Conservation (phyloP, 2,888 invertebrate species). For the Gortyna flavago region DNA sequence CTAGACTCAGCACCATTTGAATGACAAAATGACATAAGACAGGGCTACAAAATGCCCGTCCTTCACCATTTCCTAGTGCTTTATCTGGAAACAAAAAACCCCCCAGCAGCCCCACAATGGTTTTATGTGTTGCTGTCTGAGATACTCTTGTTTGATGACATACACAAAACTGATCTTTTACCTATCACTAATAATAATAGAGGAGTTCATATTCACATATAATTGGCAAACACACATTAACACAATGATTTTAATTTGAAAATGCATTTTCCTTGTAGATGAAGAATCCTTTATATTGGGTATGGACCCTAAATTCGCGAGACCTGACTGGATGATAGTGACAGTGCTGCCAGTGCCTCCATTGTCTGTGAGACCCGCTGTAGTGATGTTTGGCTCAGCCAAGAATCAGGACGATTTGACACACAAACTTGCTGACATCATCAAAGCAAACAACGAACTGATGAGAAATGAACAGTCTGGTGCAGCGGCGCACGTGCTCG, state of each 20-base stretch:
- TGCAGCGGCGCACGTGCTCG: slow-evolving; percentile 98
- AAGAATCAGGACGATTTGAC: slow-evolving; percentile 99
- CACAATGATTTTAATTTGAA: background rate
- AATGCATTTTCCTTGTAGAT: slow-evolving; percentile 88
- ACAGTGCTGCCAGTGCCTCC: slow-evolving; percentile 99
- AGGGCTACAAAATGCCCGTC: rapidly evolving
- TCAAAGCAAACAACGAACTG: slow-evolving; percentile 99
- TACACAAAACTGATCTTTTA: background rate
- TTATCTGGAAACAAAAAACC: background rate
- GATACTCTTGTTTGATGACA: background rate
- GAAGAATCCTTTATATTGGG: slow-evolving; percentile 98
- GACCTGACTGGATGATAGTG: slow-evolving; percentile 99
- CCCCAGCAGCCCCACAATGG: no score
- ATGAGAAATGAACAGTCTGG: slow-evolving; percentile 98
- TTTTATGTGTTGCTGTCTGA: background rate
- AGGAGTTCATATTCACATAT: background rate
- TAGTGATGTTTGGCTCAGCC: slow-evolving; percentile 99
- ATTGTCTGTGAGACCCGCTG: slow-evolving; percentile 98
- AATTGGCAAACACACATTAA: background rate
- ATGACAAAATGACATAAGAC: background rate
- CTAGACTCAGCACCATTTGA: background rate
- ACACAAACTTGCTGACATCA: slow-evolving; percentile 99
- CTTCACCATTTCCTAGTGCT: background rate
- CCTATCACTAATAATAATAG: background rate
- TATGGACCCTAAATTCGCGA: slow-evolving; percentile 99